Conservation (phyloP, 2,888 invertebrate species). For the Dioctria rufipes region DNA sequence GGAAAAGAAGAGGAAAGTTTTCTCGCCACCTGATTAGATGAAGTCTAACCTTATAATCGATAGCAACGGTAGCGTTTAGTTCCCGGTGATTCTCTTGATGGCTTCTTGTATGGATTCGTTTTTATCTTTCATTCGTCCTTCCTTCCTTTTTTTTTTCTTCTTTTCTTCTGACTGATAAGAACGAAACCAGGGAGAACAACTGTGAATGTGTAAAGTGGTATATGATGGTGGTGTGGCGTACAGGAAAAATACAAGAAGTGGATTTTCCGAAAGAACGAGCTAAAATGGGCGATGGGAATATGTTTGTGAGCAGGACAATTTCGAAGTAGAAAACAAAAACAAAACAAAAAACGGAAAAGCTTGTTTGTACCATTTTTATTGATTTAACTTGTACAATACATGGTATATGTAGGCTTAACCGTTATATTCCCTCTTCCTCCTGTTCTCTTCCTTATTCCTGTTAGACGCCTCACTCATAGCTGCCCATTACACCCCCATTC, state of each 20-base stretch:
- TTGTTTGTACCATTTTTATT: slow-evolving; percentile 46
- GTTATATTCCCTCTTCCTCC: background rate
- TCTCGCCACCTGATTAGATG: background rate
- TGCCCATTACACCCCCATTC: background rate
- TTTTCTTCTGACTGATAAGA: background rate
- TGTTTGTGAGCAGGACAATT: background rate
- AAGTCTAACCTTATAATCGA: too few species aligned
- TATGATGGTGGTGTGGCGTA: background rate
- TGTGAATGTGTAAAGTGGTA: slow-evolving; percentile 33
- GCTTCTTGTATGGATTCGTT: background rate
- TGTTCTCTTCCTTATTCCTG: background rate
- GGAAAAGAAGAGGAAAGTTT: background rate
- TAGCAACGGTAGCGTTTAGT: background rate
- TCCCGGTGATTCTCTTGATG: background rate
- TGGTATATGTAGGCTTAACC: slow-evolving; percentile 23
- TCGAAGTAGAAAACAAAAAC: background rate
- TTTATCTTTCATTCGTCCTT: background rate
- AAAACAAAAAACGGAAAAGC: background rate
- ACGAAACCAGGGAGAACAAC: slow-evolving; percentile 20
- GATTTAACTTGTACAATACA: slow-evolving; percentile 39
- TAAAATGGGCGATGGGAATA: background rate
- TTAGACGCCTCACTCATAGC: background rate
- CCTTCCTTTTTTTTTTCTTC: background rate
- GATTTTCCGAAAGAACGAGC: slow-evolving; percentile 37
- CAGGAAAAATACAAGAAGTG: slow-evolving; percentile 40